Evolutionary conservation across 2,888 invertebrate genomes (phyloP).

Genomic region (Tuta absoluta): DNA sequence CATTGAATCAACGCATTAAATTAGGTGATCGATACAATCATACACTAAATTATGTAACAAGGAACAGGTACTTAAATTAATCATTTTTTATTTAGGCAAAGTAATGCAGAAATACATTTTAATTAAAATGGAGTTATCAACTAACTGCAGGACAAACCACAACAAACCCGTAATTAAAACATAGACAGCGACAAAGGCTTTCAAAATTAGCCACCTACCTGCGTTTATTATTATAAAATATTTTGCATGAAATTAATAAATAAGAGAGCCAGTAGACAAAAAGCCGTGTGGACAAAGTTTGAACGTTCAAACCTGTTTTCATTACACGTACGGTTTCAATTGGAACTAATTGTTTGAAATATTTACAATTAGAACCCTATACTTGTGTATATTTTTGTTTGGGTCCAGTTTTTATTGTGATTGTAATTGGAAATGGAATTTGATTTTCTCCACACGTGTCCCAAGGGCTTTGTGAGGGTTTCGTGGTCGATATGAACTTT

Average conservation of each 20-base stretch:
- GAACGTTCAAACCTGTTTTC: constrained; percentile 38
- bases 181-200: constrained; percentile 37
- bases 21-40: too few species aligned
- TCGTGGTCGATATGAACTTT: background rate
- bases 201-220: constrained; percentile 31
- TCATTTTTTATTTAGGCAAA: too few species aligned
- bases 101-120: too few species aligned
- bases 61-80: too few species aligned
- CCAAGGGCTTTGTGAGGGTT: background rate
- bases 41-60: too few species aligned
- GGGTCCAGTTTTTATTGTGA: constrained; percentile 2
- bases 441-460: constrained; percentile 8
- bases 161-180: constrained; percentile 34
- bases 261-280: constrained; percentile 35
- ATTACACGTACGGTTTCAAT: constrained; percentile 42
- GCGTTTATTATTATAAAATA: constrained; percentile 40
- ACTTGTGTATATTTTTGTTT: background rate
- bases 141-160: constrained; percentile 1
- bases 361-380: constrained; percentile 45
- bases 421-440: background rate
- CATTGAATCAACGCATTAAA: too few species aligned
- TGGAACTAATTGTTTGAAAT: constrained; percentile 54
- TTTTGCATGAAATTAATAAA: constrained; percentile 44
- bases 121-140: background rate
- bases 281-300: constrained; percentile 42